phyloP scores from a whole-genome alignment of 2,797 vertebrate species.

The Spea hammondii region DNA sequence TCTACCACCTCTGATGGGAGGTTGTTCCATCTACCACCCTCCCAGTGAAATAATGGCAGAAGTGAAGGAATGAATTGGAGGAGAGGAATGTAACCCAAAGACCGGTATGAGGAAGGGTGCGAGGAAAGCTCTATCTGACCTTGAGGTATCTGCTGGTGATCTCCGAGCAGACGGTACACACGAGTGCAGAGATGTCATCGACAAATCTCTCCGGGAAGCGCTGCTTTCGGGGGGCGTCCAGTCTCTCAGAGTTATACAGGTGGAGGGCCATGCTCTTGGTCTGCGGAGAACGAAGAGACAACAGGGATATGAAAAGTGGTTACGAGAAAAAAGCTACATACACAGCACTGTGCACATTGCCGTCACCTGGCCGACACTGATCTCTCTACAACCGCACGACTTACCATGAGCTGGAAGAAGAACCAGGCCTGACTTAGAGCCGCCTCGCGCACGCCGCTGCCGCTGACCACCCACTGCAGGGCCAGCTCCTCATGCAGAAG shows the following conservation, averaged over 20 bases:
- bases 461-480: constrained; percentile 90
- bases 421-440: constrained; percentile 89
- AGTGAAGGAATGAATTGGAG: background rate
- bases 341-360: too few relatives aligned
- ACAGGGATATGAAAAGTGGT: background rate
- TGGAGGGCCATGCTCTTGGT: constrained; percentile 88
- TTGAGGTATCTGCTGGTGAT: constrained; percentile 81
- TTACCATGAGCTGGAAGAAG: constrained; percentile 89
- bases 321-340: too few relatives aligned
- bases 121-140: constrained; percentile 61
- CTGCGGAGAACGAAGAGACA: constrained; percentile 56
- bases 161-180: constrained; percentile 82
- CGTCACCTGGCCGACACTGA: too few relatives aligned
- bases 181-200: constrained; percentile 82
- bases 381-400: constrained; percentile 37
- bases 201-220: constrained; percentile 87
- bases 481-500: constrained; percentile 88
- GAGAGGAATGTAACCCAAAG: too few relatives aligned
- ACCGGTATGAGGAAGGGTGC: background rate
- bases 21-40: too few relatives aligned
- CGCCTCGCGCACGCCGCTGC: constrained; percentile 79
- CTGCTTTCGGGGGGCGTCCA: constrained; percentile 76
- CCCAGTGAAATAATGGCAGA: too few relatives aligned
- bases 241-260: constrained; percentile 76
- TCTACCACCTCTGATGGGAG: too few relatives aligned